phyloP scores from a whole-genome alignment of 2,797 vertebrate genomes.

The Semaprochilodus insignis region DNA sequence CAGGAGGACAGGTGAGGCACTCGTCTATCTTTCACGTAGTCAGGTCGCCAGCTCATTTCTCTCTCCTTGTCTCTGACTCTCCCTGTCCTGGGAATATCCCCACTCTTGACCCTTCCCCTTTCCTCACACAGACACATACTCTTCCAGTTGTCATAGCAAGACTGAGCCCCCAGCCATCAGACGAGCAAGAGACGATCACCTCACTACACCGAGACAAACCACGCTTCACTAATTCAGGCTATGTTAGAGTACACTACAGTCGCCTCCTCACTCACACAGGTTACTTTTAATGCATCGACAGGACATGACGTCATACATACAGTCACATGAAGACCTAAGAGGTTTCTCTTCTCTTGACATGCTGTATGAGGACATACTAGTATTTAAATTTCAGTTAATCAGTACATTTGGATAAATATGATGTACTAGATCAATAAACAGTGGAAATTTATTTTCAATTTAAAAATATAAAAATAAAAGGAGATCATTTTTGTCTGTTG shows the following conservation, averaged over 20 bases:
- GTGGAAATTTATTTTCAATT: too few species aligned
- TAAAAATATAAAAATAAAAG: too few species aligned
- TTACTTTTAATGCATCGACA: not conserved
- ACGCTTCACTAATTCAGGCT: constrained; percentile 1
- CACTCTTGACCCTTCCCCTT: constrained; percentile 11
- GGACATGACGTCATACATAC: not conserved
- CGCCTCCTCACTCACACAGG: not conserved
- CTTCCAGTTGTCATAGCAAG: constrained; percentile 11
- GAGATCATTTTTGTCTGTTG: too few species aligned
- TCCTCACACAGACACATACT: not conserved
- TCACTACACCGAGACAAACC: constrained; percentile 11
- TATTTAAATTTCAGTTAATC: too few species aligned
- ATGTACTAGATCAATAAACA: too few species aligned
- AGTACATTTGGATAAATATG: too few species aligned
- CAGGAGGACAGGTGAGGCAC: constrained; percentile 54
- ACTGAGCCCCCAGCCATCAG: not conserved
- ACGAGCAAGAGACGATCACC: constrained; percentile 29
- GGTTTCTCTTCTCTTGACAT: too few species aligned
- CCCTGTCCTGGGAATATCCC: constrained; percentile 30
- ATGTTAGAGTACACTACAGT: constrained; percentile 8
- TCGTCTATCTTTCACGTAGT: constrained; percentile 61
- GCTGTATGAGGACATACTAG: too few species aligned
- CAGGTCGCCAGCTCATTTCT: constrained; percentile 62
- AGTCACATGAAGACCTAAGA: too few species aligned
- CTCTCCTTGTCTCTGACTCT: constrained; percentile 45